A percentile compares a stretch with the other conserved stretches of the same genome.
phyloP scores from a whole-genome alignment of 2,113 vertebrate genomes.

The Hippoglossus stenolepis region DNA sequence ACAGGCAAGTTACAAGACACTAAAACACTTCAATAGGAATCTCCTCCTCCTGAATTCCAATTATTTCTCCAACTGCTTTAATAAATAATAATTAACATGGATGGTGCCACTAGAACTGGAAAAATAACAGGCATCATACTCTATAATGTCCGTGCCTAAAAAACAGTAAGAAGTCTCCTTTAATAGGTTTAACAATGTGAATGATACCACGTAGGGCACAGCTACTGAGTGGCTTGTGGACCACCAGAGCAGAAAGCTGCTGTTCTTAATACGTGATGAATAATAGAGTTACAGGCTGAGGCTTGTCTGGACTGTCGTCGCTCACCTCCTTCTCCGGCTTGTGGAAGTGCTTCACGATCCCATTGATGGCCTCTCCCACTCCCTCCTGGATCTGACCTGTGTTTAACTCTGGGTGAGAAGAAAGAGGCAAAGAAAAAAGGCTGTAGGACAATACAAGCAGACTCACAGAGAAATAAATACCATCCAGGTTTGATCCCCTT shows the following conservation, averaged over 20 bases:
- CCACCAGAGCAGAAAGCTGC: conserved; percentile 40
- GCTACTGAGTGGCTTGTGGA: conserved; percentile 18
- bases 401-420: conserved; percentile 89
- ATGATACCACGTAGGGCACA: not conserved
- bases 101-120: not conserved
- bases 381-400: conserved; percentile 99
- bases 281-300: conserved; percentile 69
- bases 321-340: conserved; percentile 99
- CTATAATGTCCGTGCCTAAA: not conserved
- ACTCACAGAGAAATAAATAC: conserved; percentile 3
- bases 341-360: conserved; percentile 99
- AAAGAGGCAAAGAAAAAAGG: conserved; percentile 25
- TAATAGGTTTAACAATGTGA: conserved; percentile 24
- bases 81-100: conserved; percentile 28
- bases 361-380: conserved; percentile 98
- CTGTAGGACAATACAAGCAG: conserved; percentile 22
- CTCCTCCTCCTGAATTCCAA: conserved; percentile 35
- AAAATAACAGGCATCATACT: conserved; percentile 1
- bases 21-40: conserved; percentile 15
- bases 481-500: conserved; percentile 3
- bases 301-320: conserved; percentile 66
- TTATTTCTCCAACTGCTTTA: not conserved
- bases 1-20: conserved; percentile 9
- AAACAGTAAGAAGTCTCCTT: not conserved
- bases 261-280: conserved; percentile 61